phyloP scores from a whole-genome alignment of 2,888 invertebrate genomes.

The Thumatha senex region DNA sequence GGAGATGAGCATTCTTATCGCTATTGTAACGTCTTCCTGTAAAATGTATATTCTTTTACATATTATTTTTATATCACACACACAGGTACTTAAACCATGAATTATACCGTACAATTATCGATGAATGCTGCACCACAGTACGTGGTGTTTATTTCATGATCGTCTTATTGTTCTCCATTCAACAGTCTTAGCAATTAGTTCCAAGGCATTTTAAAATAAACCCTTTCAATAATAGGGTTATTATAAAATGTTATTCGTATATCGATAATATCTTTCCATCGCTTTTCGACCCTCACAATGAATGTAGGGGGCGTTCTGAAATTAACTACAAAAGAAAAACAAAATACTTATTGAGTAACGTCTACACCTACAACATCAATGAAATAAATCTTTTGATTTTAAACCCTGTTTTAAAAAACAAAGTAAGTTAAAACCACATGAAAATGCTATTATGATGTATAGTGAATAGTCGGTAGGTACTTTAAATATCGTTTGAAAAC shows the following conservation, averaged over 20 bases:
- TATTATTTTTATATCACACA: too few species aligned
- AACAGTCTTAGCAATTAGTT: constrained; percentile 60
- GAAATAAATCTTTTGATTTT: constrained; percentile 25
- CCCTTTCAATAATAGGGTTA: constrained; percentile 48
- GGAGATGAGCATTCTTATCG: too few species aligned
- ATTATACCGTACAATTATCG: constrained; percentile 60
- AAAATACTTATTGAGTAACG: constrained; percentile 41
- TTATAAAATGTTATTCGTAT: constrained; percentile 61
- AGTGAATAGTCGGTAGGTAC: too few species aligned
- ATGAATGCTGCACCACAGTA: constrained; percentile 46
- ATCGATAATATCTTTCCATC: constrained; percentile 61
- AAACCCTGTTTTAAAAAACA: constrained; percentile 8
- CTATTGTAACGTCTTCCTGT: too few species aligned
- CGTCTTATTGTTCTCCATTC: constrained; percentile 61
- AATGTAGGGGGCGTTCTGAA: constrained; percentile 59
- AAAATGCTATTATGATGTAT: too few species aligned
- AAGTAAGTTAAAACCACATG: not conserved
- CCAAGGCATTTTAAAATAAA: constrained; percentile 56
- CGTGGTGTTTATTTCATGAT: constrained; percentile 46
- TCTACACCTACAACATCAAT: constrained; percentile 33
- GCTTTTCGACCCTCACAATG: constrained; percentile 46
- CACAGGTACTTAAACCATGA: too few species aligned
- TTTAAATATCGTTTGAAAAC: too few species aligned
- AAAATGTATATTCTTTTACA: too few species aligned
- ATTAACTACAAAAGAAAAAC: constrained; percentile 55